phyloP scores from a whole-genome alignment of 2,888 invertebrate genomes.

The Cataglyphis rosenhaueri region DNA sequence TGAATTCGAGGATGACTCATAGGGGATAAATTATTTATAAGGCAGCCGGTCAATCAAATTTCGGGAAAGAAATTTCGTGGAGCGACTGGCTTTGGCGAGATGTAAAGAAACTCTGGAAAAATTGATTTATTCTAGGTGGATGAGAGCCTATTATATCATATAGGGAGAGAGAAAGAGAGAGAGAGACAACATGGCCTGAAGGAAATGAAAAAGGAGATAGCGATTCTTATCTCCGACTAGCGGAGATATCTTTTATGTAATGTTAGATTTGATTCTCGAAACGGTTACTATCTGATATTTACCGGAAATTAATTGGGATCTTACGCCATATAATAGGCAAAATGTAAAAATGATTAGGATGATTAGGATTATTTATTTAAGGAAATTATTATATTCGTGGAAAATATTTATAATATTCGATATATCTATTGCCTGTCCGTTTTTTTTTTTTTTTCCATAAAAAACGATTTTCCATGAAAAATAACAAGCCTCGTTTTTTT shows the following conservation, averaged over 20 bases:
- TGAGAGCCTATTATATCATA: background rate
- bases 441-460: too few relatives aligned
- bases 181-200: background rate
- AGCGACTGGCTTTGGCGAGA: background rate
- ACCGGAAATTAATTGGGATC: background rate
- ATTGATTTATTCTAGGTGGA: background rate
- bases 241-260: background rate
- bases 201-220: constrained; percentile 20
- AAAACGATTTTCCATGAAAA: too few relatives aligned
- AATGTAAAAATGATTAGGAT: background rate
- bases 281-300: background rate
- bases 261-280: background rate
- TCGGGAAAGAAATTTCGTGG: constrained; percentile 37
- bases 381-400: background rate
- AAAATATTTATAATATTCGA: background rate
- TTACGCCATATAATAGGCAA: background rate
- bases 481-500: too few relatives aligned
- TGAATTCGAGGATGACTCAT: constrained; percentile 42
- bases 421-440: background rate
- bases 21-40: constrained; percentile 69
- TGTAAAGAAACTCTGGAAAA: background rate
- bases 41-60: constrained; percentile 41
- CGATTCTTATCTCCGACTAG: constrained; percentile 17
- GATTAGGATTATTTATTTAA: constrained; percentile 14
- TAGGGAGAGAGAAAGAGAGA: background rate